These are phyloP conservation scores for Cassiopea andromeda DNA, from an alignment of 30 jellyfish, hydroid and myxozoan species.

Conservation along the genomic window DNA sequence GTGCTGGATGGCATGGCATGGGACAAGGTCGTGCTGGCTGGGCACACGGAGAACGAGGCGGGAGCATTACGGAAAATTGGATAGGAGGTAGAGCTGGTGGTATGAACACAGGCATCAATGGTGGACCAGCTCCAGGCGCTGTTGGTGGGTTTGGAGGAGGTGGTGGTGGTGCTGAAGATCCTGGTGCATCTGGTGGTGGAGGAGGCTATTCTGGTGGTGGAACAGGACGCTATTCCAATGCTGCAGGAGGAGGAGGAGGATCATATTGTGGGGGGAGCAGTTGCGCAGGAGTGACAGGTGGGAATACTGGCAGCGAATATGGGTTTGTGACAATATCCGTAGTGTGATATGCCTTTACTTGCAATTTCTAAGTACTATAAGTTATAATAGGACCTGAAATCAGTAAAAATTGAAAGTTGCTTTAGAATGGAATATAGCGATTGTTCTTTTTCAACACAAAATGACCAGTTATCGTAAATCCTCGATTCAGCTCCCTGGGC, in stretches of 20 bases:
- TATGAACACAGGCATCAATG: slow-evolving; percentile 56
- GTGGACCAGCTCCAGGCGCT: slow-evolving; percentile 77
- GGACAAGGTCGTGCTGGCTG: slow-evolving; percentile 16
- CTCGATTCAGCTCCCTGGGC: too few relatives aligned
- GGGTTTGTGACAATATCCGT: slow-evolving; percentile 55
- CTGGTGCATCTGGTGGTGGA: slow-evolving; percentile 74
- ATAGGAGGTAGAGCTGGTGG: slow-evolving; percentile 56
- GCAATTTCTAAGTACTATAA: too few relatives aligned
- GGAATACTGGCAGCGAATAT: slow-evolving; percentile 55
- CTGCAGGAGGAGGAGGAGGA: slow-evolving; percentile 77
- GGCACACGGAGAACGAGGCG: slow-evolving; percentile 58
- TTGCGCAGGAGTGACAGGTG: slow-evolving; percentile 39
- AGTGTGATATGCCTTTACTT: too few relatives aligned
- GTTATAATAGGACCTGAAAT: too few relatives aligned
- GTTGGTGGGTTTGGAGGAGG: slow-evolving; percentile 79
- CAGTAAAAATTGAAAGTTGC: too few relatives aligned
- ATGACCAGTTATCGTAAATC: too few relatives aligned
- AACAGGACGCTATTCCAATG: slow-evolving; percentile 8
- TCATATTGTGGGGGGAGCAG: slow-evolving; percentile 31
- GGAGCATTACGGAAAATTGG: slow-evolving; percentile 20
- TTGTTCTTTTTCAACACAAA: too few relatives aligned
- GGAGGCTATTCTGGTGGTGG: slow-evolving; percentile 81
- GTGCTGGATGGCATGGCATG: slow-evolving; percentile 52
- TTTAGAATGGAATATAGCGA: too few relatives aligned
- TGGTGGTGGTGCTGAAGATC: slow-evolving; percentile 61